Evolutionary conservation across 2,888 invertebrate genomes (phyloP).

Genomic region (Prosapia bicincta): DNA sequence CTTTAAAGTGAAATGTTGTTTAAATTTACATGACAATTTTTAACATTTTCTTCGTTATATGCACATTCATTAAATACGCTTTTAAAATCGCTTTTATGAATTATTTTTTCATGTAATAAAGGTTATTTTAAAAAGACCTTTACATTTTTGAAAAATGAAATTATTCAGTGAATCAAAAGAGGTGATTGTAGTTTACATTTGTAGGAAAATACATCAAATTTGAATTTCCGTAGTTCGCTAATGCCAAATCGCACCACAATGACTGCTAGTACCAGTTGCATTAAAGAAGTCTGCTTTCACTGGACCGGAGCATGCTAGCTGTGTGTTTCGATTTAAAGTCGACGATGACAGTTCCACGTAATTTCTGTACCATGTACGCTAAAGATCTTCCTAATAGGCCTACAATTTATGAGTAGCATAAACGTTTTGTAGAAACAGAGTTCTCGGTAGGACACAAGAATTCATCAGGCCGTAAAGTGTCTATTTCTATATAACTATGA

Average conservation of each 20-base stretch:
- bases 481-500: too few relatives aligned
- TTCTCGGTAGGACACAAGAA: slow-evolving; percentile 10
- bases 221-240: slow-evolving; percentile 21
- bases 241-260: slow-evolving; percentile 20
- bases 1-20: too few relatives aligned
- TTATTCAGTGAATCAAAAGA: not conserved
- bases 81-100: too few relatives aligned
- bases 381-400: slow-evolving; percentile 20
- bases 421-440: slow-evolving; percentile 7
- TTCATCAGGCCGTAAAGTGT: slow-evolving; percentile 13
- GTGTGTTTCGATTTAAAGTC: slow-evolving; percentile 19
- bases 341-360: slow-evolving; percentile 14
- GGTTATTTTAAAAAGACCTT: not conserved
- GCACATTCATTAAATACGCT: too few relatives aligned
- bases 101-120: too few relatives aligned
- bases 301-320: slow-evolving; percentile 15
- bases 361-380: slow-evolving; percentile 14
- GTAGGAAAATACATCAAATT: slow-evolving; percentile 17
- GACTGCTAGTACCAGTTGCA: slow-evolving; percentile 20
- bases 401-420: slow-evolving; percentile 17
- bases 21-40: too few relatives aligned
- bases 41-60: too few relatives aligned
- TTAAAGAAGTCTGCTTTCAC: slow-evolving; percentile 20
- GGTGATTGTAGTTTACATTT: not conserved
- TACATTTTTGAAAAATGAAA: not conserved